phyloP scores from a whole-genome alignment of 2,797 vertebrate species.

The Enteromius mattozi region DNA sequence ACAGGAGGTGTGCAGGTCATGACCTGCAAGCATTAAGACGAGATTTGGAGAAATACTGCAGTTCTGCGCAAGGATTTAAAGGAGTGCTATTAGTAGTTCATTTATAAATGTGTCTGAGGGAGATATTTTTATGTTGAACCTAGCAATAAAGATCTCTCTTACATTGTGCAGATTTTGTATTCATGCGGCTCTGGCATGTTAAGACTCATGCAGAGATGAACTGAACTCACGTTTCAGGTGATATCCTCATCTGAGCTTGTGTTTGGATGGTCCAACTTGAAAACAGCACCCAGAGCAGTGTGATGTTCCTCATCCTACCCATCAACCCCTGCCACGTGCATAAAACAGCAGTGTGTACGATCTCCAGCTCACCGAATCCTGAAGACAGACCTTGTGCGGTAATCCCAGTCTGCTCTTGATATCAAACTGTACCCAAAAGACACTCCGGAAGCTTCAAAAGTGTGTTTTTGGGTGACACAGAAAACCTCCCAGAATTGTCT shows the following conservation, averaged over 20 bases:
- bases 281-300: conserved; percentile 79
- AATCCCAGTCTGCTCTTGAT: not conserved
- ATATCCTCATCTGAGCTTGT: conserved; percentile 84
- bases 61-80: not conserved
- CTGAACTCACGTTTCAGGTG: conserved; percentile 89
- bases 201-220: not conserved
- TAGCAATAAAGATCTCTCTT: not conserved
- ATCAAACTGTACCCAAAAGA: not conserved
- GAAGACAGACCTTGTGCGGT: not conserved
- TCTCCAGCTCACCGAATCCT: conserved; percentile 20
- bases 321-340: conserved; percentile 12
- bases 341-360: not conserved
- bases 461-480: conserved; percentile 1
- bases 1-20: conserved; percentile 35
- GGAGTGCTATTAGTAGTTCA: not conserved
- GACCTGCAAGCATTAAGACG: conserved; percentile 26
- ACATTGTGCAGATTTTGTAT: not conserved
- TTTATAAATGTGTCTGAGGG: not conserved
- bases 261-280: conserved; percentile 71
- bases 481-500: conserved; percentile 16
- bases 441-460: not conserved
- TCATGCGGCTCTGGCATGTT: not conserved
- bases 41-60: conserved; percentile 3
- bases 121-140: not conserved
- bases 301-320: conserved; percentile 50